Base-by-base conservation (phyloP, 37 sponge, comb jelly and placozoan genomes). In the Mnemiopsis leidyi region DNA sequence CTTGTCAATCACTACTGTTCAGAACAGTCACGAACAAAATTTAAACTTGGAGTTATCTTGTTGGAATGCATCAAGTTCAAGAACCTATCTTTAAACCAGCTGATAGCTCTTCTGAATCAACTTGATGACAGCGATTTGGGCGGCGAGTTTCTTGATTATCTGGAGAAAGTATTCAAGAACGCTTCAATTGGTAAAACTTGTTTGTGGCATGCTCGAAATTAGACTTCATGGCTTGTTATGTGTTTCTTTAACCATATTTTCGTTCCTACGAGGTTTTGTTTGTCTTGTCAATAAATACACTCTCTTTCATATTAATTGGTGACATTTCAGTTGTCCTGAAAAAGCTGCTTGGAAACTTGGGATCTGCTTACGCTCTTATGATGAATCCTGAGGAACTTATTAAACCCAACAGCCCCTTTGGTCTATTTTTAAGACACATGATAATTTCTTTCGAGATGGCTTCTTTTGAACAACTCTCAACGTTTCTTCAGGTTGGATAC, bases 401-500 rank as follows among this genome's bases (percentile, higher is more conserved):
- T 61, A 85, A 40, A 38, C 90, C 90, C 7, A 85, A 39, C 61
- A 85, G 90, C 30, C 90, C 61, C 48, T 85, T 85, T 29, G 90
- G 90, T 1, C 35, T 85, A 29, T 85, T 85, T 39, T 26, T 85
- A 5, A 85, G 90, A 40, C 90, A 39, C 24, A 85, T 85, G 36
- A 39, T 85, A 40, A 21, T 85, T 23, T 85, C 90, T 20, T 85
- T 85, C 61, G 90, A 85, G 36, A 2, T 38, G 61, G 90, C 90
- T 0, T 85, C 90, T 18, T 40, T 85, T 23, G 90, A 85, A 38
- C 36, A 85, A 18, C 61, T 85, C 24, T 40, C 29, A 18, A 36
- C 16, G 24, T 85, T 85, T 85, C 24, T 85, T 32, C 40, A 85
- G 90, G 90, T 85, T n/a, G n/a, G n/a, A n/a, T n/a, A n/a, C n/a